These are phyloP conservation scores for Temnothorax rugatulus DNA, from an alignment of 2,888 invertebrate species.

Conservation along the genomic window DNA sequence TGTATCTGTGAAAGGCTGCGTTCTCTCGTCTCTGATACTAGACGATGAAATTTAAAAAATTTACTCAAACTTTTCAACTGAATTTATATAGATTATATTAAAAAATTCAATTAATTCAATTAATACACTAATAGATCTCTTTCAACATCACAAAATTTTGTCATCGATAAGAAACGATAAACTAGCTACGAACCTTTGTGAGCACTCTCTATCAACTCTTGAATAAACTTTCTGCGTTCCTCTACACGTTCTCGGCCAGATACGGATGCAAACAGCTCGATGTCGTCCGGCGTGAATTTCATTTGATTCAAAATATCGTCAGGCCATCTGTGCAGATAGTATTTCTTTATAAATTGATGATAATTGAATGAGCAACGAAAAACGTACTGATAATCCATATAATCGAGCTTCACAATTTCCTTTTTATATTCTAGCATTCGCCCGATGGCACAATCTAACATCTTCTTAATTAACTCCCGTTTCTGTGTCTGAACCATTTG, in stretches of 20 bases:
- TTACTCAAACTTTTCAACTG: neutral
- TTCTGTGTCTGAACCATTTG: slow-evolving; percentile 89
- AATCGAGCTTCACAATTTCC: slow-evolving; percentile 88
- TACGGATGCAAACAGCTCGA: slow-evolving; percentile 89
- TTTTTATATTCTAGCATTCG: slow-evolving; percentile 89
- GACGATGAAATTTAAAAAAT: neutral
- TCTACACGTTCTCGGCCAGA: slow-evolving; percentile 87
- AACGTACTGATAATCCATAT: slow-evolving; percentile 87
- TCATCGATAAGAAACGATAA: slow-evolving; percentile 5
- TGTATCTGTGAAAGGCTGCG: neutral
- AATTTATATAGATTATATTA: neutral
- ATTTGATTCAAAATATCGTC: slow-evolving; percentile 91
- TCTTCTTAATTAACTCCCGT: slow-evolving; percentile 87
- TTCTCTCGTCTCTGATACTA: neutral
- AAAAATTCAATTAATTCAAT: too few relatives aligned
- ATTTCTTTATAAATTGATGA: neutral
- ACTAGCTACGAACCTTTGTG: slow-evolving; percentile 64
- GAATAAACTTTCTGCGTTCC: slow-evolving; percentile 78
- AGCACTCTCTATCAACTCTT: slow-evolving; percentile 75
- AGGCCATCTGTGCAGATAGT: slow-evolving; percentile 89
- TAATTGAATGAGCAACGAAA: neutral
- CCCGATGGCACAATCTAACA: slow-evolving; percentile 88
- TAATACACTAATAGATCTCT: neutral
- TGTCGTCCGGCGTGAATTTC: slow-evolving; percentile 90
- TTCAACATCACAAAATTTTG: neutral